Conservation (phyloP, 2,797 vertebrate genomes). For the Chrysocyon brachyurus region DNA sequence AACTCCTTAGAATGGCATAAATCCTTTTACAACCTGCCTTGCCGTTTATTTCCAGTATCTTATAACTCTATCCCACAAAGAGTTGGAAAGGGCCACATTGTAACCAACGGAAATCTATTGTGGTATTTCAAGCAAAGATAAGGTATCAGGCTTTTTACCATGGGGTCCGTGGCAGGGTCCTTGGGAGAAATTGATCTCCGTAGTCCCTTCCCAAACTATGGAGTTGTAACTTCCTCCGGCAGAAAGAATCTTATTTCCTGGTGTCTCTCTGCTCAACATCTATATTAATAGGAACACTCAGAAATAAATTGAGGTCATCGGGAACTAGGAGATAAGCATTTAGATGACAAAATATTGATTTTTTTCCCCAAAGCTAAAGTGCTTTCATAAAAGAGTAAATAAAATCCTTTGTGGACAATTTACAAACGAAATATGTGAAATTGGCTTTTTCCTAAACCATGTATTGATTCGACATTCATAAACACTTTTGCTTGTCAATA, state of each 20-base stretch:
- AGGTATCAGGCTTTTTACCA: neutral
- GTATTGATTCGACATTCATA: slow-evolving; percentile 83
- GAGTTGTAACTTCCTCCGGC: neutral
- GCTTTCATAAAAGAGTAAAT: slow-evolving; percentile 82
- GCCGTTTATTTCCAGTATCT: neutral
- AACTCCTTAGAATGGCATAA: neutral
- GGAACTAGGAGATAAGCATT: slow-evolving; percentile 82
- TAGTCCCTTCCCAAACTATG: neutral
- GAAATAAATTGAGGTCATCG: slow-evolving; percentile 82
- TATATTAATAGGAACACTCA: slow-evolving; percentile 75
- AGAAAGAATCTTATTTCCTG: slow-evolving; percentile 59
- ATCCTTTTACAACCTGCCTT: neutral
- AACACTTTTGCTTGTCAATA: slow-evolving; percentile 79
- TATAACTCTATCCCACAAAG: neutral
- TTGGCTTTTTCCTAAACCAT: slow-evolving; percentile 70
- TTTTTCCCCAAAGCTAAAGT: slow-evolving; percentile 74
- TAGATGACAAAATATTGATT: slow-evolving; percentile 84
- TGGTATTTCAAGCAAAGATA: neutral
- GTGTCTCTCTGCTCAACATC: slow-evolving; percentile 73
- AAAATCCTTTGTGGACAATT: slow-evolving; percentile 82
- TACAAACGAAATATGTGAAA: slow-evolving; percentile 84
- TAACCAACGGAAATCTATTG: neutral
- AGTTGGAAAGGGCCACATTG: neutral
- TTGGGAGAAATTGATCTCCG: neutral
- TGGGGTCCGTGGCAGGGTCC: accelerated